Evolutionary conservation across 2,888 invertebrate genomes (phyloP), one percentile per base, ranked within the genome.

Genomic region (Drosophila percnosoma): DNA sequence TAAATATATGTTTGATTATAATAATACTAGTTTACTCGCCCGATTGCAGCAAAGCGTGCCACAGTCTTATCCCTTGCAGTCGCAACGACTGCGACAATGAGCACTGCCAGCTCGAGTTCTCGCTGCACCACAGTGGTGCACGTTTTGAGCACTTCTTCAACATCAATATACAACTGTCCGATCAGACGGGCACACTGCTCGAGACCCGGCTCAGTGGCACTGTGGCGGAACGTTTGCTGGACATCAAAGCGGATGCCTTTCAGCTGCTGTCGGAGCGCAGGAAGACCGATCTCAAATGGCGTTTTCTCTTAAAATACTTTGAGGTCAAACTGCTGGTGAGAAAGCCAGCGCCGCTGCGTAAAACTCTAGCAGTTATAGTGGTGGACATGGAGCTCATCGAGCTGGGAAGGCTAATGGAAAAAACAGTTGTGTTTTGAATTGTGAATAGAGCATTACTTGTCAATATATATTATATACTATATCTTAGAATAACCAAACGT

Each of bases 111-210:
- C 72, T 91, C 67, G 75, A 83, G 24, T 88, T 91, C 40, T 89
- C 91, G 0, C 66, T 92, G 11, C 77, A 87, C 18, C 65, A 78
- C 31, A 80, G 76, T 11, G 89, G 78, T 0, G 76, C 80, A 8
- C 85, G 77, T 27, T 83, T 70, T 36, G 90, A 90, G 40, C 86
- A 92, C 45, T 92, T 91, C 51, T 95, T 94, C 68, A 95, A 96
- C 82, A 92, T 96, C n/a, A 94, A 94, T 62, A 93, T 96, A 2
- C 94, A 94, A 5, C 93, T 96, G 45, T 94, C 95, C 11, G 96
- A 96, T 91, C 96, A 96, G 74, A 96, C 96, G 0, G 96, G 96
- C 11, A 95, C 95, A 33, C 79, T 96, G 24, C 90, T 92, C 0
- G 95, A 94, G 71, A 92, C 95, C 57, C 93, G 94, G 13, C 92